Evolutionary conservation across 1,140 invertebrate species (phyloP).

Genomic region (Pogonognathellus flavescens): DNA sequence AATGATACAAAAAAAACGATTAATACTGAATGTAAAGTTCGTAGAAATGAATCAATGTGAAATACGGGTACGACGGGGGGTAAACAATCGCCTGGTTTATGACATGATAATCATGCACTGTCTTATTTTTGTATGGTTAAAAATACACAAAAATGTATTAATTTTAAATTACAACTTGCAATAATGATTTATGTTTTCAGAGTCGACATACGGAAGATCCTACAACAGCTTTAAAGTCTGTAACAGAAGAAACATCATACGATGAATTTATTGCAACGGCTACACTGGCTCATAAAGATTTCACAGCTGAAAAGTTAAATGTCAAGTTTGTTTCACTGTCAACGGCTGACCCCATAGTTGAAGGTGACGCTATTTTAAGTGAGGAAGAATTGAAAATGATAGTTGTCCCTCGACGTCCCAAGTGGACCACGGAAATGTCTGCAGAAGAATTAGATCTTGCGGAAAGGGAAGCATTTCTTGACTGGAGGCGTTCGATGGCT

Average conservation of each 20-base stretch:
- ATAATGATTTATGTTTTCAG: conserved; percentile 51
- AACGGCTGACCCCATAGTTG: conserved; percentile 25
- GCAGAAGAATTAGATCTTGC: conserved; percentile 81
- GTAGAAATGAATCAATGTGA: too few species aligned
- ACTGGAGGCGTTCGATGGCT: conserved; percentile 88
- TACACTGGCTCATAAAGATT: conserved; percentile 92
- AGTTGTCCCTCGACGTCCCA: conserved; percentile 76
- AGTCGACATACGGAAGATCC: conserved; percentile 62
- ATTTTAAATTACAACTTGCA: too few species aligned
- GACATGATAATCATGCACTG: too few species aligned
- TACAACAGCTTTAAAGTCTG: conserved; percentile 79
- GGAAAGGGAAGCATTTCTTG: conserved; percentile 87
- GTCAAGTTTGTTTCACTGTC: conserved; percentile 80
- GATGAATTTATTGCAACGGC: conserved; percentile 96
- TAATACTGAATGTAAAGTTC: too few species aligned
- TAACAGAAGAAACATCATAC: conserved; percentile 95
- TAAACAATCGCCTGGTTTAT: too few species aligned
- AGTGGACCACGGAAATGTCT: conserved; percentile 83
- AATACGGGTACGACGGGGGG: too few species aligned
- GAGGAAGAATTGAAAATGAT: conserved; percentile 62
- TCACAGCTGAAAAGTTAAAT: conserved; percentile 90
- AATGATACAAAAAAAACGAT: too few species aligned
- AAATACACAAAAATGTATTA: too few species aligned
- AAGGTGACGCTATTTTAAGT: conserved; percentile 49
- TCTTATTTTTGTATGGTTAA: too few species aligned